phyloP scores from a whole-genome alignment of 1,140 invertebrate species.

The Venturia canescens region DNA sequence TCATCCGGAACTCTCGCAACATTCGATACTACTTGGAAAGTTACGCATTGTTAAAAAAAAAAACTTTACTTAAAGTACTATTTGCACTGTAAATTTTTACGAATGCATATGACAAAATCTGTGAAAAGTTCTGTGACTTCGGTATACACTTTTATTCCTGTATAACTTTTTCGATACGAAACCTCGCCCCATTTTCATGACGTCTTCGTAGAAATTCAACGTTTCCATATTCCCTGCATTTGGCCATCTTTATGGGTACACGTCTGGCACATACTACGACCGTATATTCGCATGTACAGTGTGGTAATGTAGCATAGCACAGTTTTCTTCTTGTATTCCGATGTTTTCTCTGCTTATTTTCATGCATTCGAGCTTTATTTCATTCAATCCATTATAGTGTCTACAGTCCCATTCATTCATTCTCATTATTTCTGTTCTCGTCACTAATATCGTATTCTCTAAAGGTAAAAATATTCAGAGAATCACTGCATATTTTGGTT shows the following conservation, averaged over 20 bases:
- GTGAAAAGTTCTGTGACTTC: neutral
- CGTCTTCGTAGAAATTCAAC: conserved; percentile 1
- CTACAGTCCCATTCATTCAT: neutral
- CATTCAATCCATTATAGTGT: neutral
- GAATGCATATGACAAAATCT: neutral
- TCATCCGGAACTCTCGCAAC: no score
- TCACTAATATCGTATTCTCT: no score
- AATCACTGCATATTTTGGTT: no score
- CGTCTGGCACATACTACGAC: neutral
- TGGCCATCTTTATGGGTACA: neutral
- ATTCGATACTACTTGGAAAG: no score
- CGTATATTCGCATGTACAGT: neutral
- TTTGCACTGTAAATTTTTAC: no score
- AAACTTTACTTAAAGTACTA: no score
- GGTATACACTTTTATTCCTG: neutral
- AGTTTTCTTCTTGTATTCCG: conserved; percentile 16
- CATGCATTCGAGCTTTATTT: conserved; percentile 5
- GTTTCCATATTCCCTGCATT: conserved; percentile 1
- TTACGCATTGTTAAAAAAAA: no score
- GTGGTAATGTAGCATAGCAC: neutral
- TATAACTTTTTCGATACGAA: neutral
- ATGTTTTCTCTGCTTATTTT: neutral
- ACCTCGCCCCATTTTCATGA: neutral
- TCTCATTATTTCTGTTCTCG: no score
- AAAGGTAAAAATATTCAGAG: neutral